Evolutionary conservation across 2,797 vertebrate genomes (phyloP).

Genomic region (Acridotheres tristis): DNA sequence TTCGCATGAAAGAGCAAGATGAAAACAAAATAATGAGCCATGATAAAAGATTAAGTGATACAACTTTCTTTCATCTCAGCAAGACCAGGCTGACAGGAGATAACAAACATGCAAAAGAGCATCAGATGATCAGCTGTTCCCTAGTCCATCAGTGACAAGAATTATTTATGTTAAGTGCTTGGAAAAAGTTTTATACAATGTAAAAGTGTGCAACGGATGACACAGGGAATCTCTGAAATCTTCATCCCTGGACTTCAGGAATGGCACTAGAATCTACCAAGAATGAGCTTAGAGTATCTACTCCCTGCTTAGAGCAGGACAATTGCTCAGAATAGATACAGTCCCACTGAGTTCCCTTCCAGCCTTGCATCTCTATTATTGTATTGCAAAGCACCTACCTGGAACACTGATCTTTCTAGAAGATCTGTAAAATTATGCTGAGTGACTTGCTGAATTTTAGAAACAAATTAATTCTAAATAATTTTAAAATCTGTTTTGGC

Average conservation of each 20-base stretch:
- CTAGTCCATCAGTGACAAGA: background rate
- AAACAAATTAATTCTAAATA: background rate
- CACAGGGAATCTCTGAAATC: background rate
- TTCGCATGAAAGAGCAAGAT: background rate
- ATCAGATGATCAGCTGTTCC: background rate
- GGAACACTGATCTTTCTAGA: background rate
- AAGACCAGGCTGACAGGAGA: background rate
- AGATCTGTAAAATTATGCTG: background rate
- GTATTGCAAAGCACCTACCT: background rate
- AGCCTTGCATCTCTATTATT: background rate
- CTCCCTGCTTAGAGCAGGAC: background rate
- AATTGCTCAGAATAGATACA: background rate
- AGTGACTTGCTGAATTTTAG: background rate
- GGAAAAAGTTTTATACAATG: background rate
- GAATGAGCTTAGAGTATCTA: background rate
- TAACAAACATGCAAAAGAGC: background rate
- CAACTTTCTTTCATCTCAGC: background rate
- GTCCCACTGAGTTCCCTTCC: background rate
- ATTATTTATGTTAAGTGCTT: background rate
- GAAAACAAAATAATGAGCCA: background rate
- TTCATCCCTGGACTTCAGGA: background rate
- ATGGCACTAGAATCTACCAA: background rate
- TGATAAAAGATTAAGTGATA: background rate
- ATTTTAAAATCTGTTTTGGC: background rate
- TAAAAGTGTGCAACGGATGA: background rate